A percentile compares a stretch with the other conserved stretches of the same genome.
Conservation (phyloP, 2,888 invertebrate genomes). For the Ormyrus pomaceus region DNA sequence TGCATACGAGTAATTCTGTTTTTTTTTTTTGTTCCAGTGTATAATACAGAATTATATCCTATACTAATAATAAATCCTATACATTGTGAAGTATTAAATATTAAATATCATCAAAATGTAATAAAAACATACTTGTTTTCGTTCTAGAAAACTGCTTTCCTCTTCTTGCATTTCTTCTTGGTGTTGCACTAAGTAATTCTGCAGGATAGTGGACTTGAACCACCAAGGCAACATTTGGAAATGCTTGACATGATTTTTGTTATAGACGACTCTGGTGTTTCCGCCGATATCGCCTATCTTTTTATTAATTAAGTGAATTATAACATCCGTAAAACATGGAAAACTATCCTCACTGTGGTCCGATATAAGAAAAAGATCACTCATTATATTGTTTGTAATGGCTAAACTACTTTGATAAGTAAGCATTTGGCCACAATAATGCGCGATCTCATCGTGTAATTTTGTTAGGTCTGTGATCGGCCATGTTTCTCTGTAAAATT, state of each 20-base stretch:
- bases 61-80: too few species aligned
- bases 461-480: conserved; percentile 65
- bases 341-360: conserved; percentile 44
- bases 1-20: too few species aligned
- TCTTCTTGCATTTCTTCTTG: too few species aligned
- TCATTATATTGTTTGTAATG: conserved; percentile 63
- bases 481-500: conserved; percentile 67
- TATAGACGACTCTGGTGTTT: conserved; percentile 78
- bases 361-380: conserved; percentile 63
- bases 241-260: conserved; percentile 77
- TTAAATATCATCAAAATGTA: too few species aligned
- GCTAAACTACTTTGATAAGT: conserved; percentile 58
- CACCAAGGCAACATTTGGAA: conserved; percentile 80
- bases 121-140: too few species aligned
- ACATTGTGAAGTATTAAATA: too few species aligned
- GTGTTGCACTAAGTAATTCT: conserved; percentile 57
- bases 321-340: conserved; percentile 66
- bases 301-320: conserved; percentile 66
- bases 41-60: too few species aligned
- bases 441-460: conserved; percentile 62
- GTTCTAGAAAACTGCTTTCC: too few species aligned
- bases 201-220: conserved; percentile 73
- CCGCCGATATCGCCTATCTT: conserved; percentile 64
- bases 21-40: too few species aligned
- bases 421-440: conserved; percentile 66